Evolutionary conservation across 2,888 invertebrate species (phyloP), one percentile per base, ranked within the genome.

Genomic region (Lochmaea capreae): DNA sequence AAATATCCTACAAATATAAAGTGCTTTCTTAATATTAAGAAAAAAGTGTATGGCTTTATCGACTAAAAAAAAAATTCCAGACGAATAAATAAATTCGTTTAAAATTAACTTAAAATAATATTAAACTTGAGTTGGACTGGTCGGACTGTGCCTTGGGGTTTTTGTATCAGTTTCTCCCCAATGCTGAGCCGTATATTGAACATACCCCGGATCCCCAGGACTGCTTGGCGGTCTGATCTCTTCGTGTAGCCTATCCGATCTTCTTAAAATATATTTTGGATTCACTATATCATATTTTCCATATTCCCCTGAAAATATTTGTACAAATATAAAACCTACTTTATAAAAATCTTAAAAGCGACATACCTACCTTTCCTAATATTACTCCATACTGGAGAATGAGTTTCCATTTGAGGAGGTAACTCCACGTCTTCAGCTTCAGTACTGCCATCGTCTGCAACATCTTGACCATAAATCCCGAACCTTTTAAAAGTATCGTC

Each of bases 131-230:
- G 84, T 84, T 39, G 85, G 85, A 75, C 84, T 84, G 63, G 84
- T 84, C 18, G 85, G 85, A 76, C 85, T 85, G 63, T 83, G 82
- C 65, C 83, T 78, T 18, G 92, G 92, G 2, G 92, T 79, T 90
- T 89, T 81, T 88, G 89, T 22, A 80, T 81, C 65, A 78, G 81
- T 70, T 81, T 84, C 82, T 0, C 90, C 90, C 93, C 93, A 93
- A 79, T 91, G 90, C 76, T 90, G 91, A 1, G 92, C 93, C 0
- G 93, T 90, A 82, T 93, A 93, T 81, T 92, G 91, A 2, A 94
- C 93, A 80, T 91, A 94, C 3, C 93, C 93, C 0, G 93, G 93
- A 84, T 93, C 93, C 0, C 90, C 91, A 0, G 93, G 93, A 0
- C 92, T 90, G n/a, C 92, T 92, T 0, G 91, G 90, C 0, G 90